Percentiles rank a stretch among this genome's conserved stretches.
These are phyloP conservation scores for Cylindroiulus punctatus DNA, from an alignment of 2,888 invertebrate species.

Conservation along the genomic window DNA sequence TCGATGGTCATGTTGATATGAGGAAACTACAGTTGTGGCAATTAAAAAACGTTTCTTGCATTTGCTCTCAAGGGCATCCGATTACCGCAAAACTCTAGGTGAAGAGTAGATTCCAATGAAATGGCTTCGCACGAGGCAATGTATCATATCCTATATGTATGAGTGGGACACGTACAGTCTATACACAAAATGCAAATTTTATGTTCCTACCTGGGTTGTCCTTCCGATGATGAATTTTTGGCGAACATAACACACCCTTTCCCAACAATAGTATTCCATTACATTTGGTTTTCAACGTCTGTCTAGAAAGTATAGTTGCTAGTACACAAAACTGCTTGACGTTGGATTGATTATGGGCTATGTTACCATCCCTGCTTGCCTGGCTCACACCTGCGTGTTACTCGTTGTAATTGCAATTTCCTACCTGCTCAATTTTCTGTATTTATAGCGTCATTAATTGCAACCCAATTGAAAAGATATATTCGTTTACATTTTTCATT, in stretches of 20 bases:
- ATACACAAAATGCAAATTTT: too few relatives aligned
- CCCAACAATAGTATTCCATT: neutral
- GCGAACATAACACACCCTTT: neutral
- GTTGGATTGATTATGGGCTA: constrained; percentile 36
- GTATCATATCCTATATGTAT: too few relatives aligned
- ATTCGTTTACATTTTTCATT: neutral
- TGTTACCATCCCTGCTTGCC: constrained; percentile 17
- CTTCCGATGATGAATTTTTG: neutral
- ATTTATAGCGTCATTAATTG: neutral
- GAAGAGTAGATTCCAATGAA: too few relatives aligned
- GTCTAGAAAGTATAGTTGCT: constrained; percentile 6
- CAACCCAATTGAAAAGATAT: neutral
- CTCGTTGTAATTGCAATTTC: neutral
- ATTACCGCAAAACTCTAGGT: too few relatives aligned
- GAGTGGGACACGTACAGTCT: too few relatives aligned
- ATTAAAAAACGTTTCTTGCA: too few relatives aligned
- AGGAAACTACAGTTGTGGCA: too few relatives aligned
- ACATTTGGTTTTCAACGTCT: constrained; percentile 30
- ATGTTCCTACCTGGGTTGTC: neutral
- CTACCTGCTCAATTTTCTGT: neutral
- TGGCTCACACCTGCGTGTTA: constrained; percentile 35
- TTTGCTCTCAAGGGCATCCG: too few relatives aligned
- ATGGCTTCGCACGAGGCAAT: too few relatives aligned
- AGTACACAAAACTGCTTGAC: neutral
- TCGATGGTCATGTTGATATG: too few relatives aligned